Conservation (phyloP, 2,888 invertebrate species). For the Nemoura dubitans region DNA sequence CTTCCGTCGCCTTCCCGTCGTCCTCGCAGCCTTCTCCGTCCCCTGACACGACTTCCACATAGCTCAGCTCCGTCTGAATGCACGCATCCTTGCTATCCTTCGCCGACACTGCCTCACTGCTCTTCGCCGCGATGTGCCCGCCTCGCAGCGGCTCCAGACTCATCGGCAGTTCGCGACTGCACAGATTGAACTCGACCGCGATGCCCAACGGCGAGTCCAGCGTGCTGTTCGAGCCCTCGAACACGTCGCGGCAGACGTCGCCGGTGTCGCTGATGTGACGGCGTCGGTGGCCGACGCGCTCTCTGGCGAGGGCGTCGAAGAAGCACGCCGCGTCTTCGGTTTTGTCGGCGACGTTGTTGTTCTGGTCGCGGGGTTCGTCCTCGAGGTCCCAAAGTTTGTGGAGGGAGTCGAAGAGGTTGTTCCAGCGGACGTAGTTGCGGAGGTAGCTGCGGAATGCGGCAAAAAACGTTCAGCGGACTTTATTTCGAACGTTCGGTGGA, state of each 20-base stretch:
- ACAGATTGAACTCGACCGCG: neutral
- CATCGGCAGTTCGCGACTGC: neutral
- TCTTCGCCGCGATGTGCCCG: neutral
- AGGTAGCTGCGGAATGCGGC: slow-evolving; percentile 4
- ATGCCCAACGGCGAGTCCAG: neutral
- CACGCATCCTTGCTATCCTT: neutral
- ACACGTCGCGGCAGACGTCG: neutral
- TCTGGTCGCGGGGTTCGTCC: neutral
- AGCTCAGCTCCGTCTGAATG: slow-evolving; percentile 10
- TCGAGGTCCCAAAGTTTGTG: slow-evolving; percentile 33
- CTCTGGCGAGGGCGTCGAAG: neutral
- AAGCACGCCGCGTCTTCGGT: neutral
- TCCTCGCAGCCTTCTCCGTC: neutral
- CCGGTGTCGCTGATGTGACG: neutral
- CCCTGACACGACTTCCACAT: neutral
- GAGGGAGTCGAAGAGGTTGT: slow-evolving; percentile 34
- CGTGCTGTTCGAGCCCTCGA: neutral
- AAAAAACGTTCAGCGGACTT: too few relatives aligned
- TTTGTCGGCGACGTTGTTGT: neutral
- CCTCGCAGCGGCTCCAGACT: slow-evolving; percentile 15
- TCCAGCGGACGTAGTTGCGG: slow-evolving; percentile 32
- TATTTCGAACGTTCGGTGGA: too few relatives aligned
- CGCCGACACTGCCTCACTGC: neutral
- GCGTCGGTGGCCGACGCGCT: neutral
- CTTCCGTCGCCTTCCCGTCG: neutral